A percentile compares a stretch with the other conserved stretches of the same genome.
Evolutionary conservation across 37 sponge, comb jelly and placozoan genomes (phyloP).

Genomic region (Lycopodina hypogea): DNA sequence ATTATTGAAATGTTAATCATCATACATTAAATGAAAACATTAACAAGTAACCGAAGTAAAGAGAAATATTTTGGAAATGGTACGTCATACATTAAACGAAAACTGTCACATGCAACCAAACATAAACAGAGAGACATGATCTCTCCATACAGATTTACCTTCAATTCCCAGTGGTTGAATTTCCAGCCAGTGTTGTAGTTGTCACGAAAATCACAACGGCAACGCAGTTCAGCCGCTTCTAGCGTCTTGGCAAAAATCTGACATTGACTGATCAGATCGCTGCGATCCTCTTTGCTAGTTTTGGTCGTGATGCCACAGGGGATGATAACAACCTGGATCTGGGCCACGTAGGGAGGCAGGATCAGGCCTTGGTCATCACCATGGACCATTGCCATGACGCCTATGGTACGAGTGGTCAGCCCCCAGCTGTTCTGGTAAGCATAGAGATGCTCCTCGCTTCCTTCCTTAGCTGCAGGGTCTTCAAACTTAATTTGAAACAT

Average conservation of each 20-base stretch:
- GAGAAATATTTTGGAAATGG: too few species aligned
- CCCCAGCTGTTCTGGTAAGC: conserved; percentile 99
- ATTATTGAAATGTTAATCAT: background rate
- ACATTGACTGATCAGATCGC: conserved; percentile 58
- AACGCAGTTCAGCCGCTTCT: conserved; percentile 60
- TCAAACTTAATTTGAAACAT: conserved; percentile 97
- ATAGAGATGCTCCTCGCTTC: conserved; percentile 55
- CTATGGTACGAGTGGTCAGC: conserved; percentile 92
- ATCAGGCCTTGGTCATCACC: conserved; percentile 96
- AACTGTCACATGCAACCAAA: too few species aligned
- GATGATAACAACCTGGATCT: conserved; percentile 69
- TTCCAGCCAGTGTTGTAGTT: conserved; percentile 98
- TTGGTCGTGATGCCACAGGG: conserved; percentile 92
- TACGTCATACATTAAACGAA: too few species aligned
- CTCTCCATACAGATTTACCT: too few species aligned
- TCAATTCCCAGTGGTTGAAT: conserved; percentile 96
- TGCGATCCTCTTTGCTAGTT: conserved; percentile 41
- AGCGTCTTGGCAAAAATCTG: conserved; percentile 40
- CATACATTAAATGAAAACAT: background rate
- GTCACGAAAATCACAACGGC: conserved; percentile 77
- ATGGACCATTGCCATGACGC: conserved; percentile 93
- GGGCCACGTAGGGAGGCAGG: conserved; percentile 84
- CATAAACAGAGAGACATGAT: too few species aligned
- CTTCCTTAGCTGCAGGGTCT: conserved; percentile 68
- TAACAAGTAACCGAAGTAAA: too few species aligned